Conservation (phyloP, 1,140 invertebrate genomes). For the Drosophila saltans region DNA sequence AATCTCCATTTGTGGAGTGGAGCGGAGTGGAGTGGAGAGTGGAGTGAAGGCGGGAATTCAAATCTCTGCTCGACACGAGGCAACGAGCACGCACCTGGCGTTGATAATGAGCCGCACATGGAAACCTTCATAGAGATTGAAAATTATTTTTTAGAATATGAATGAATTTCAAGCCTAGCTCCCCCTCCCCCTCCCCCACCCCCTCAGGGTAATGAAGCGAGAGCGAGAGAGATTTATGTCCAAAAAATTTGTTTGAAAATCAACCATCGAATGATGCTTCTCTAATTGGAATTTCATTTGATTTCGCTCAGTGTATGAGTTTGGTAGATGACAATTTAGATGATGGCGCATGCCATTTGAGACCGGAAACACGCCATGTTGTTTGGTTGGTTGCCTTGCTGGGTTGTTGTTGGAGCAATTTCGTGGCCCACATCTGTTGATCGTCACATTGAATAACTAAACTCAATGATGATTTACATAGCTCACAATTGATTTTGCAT, state of each 20-base stretch:
- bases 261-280: neutral
- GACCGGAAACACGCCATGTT: constrained; percentile 21
- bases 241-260: neutral
- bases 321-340: constrained; percentile 22
- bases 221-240: neutral
- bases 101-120: constrained; percentile 56
- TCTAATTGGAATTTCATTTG: neutral
- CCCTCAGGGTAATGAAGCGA: too few relatives aligned
- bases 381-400: constrained; percentile 5
- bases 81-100: constrained; percentile 68
- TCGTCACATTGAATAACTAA: neutral
- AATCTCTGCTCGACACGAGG: constrained; percentile 48
- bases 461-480: neutral
- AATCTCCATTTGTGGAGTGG: neutral
- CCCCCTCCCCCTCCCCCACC: too few relatives aligned
- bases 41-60: neutral
- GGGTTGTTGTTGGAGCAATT: constrained; percentile 12
- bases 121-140: constrained; percentile 9
- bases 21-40: neutral
- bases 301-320: constrained; percentile 2
- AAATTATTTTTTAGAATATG: constrained; percentile 1
- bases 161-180: too few relatives aligned
- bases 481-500: constrained; percentile 8
- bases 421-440: constrained; percentile 3
- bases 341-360: constrained; percentile 19